A percentile compares a stretch with the other conserved stretches of the same genome.
These are phyloP conservation scores for Dromiciops gliroides DNA, from an alignment of 2,113 vertebrate genomes.

Conservation along the genomic window DNA sequence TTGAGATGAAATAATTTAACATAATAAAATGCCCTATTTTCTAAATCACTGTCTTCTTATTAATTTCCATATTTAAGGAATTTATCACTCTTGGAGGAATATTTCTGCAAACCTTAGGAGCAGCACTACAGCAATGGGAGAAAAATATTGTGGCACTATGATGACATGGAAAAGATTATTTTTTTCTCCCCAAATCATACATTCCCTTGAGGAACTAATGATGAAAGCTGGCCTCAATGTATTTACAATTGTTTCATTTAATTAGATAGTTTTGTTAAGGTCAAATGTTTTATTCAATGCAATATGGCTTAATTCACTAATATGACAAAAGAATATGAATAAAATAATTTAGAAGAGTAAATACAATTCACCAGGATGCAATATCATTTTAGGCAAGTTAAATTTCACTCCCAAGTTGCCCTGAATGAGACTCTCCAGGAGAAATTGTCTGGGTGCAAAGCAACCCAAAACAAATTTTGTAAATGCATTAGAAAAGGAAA, in stretches of 20 bases:
- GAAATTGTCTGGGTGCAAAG: conserved; percentile 66
- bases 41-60: neutral
- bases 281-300: conserved; percentile 41
- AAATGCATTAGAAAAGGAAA: conserved; percentile 61
- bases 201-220: conserved; percentile 23
- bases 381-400: conserved; percentile 61
- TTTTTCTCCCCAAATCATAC: neutral
- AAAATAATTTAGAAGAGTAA: conserved; percentile 59
- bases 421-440: conserved; percentile 54
- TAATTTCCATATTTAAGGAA: neutral
- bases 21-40: neutral
- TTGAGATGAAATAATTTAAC: neutral
- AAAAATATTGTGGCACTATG: conserved; percentile 33
- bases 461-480: conserved; percentile 64
- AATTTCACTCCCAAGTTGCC: conserved; percentile 58
- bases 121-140: neutral
- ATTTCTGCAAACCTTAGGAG: conserved; percentile 14
- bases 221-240: conserved; percentile 18
- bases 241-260: neutral
- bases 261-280: conserved; percentile 22
- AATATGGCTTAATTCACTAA: conserved; percentile 24
- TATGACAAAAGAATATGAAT: conserved; percentile 15
- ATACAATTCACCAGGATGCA: conserved; percentile 48
- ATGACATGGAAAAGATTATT: conserved; percentile 30
- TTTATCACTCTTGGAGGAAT: conserved; percentile 51